phyloP scores from a whole-genome alignment of 2,888 invertebrate genomes.

The Nomada goodeniana region DNA sequence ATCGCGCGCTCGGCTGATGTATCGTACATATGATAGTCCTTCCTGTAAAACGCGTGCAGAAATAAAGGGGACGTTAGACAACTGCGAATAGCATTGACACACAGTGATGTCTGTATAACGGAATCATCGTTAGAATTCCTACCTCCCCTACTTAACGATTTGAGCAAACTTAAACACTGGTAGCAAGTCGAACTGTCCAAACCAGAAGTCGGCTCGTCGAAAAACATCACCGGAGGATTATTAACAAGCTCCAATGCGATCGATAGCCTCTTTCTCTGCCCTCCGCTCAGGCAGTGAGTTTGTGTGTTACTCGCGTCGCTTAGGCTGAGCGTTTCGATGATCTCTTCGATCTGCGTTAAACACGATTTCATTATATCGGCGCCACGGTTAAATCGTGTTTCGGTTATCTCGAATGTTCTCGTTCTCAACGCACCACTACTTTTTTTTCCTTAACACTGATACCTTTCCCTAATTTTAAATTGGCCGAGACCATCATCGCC shows the following conservation, averaged over 20 bases:
- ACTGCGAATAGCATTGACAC: background rate
- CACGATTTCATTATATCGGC: background rate
- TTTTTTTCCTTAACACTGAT: constrained; percentile 90
- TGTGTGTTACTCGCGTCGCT: constrained; percentile 92
- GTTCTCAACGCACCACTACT: constrained; percentile 87
- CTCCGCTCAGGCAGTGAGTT: constrained; percentile 93
- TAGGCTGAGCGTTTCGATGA: constrained; percentile 93
- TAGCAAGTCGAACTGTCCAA: constrained; percentile 97
- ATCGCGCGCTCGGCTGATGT: constrained; percentile 97
- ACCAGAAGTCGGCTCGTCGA: constrained; percentile 97
- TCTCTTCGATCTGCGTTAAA: constrained; percentile 87
- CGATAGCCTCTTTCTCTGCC: constrained; percentile 95
- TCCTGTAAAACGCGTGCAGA: constrained; percentile 78
- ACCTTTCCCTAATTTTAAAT: constrained; percentile 94
- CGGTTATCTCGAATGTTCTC: background rate
- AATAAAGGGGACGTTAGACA: no score
- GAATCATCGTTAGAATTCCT: constrained; percentile 17
- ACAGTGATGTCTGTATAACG: background rate
- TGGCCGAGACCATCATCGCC: constrained; percentile 97
- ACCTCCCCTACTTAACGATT: constrained; percentile 93
- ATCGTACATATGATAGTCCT: constrained; percentile 98
- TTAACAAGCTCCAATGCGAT: constrained; percentile 97
- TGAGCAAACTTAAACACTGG: constrained; percentile 95
- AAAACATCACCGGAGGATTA: constrained; percentile 99
- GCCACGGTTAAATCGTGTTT: background rate